Evolutionary conservation across 2,797 vertebrate genomes (phyloP), one percentile per base, ranked within the genome.

Genomic region (Danionella dracula): DNA sequence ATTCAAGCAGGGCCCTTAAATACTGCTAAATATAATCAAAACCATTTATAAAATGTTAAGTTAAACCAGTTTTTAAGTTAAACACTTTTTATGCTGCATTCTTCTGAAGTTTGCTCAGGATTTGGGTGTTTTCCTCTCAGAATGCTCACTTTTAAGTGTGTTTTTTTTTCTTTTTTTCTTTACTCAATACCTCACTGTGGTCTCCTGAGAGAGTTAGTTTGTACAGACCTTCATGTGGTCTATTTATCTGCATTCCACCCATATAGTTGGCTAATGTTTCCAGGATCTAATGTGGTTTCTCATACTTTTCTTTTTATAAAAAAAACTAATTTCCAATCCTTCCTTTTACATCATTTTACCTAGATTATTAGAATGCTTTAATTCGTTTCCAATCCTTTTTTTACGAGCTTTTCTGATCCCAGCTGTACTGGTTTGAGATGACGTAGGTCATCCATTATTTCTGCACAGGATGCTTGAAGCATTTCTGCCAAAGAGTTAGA

Each of bases 401-500:
- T 37, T 59, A 15, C 3, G 2, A 70, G 46, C 13, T 73, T 54
- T 76, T 70, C 41, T 27, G 10, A 65, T 59, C 35, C 31, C 41
- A 66, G 11, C 23, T 13, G 29, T 59, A 38, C 37, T 23, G 40
- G 45, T 13, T 16, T 40, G 55, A 35, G 27, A 21, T 42, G 19
- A 46, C 53, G 27, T 7, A 20, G 45, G 58, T 68, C 59, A 45
- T 23, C 42, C 20, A 44, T 40, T 51, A 38, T 72, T 16, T 72
- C 16, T 50, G 16, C 16, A 20, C 17, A 58, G 35, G 54, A 55
- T 50, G 42, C 42, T 73, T 54, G 13, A n/a, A 4, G 44, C 37
- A 56, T 63, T 72, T 69, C 70, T 45, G 8, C 29, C 45, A 27
- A 27, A 23, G 29, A 38, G 23, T 42, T 42, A 57, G 51, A 72